Evolutionary conservation across 2,888 invertebrate genomes (phyloP).

Genomic region (Acanthopleura granulata): DNA sequence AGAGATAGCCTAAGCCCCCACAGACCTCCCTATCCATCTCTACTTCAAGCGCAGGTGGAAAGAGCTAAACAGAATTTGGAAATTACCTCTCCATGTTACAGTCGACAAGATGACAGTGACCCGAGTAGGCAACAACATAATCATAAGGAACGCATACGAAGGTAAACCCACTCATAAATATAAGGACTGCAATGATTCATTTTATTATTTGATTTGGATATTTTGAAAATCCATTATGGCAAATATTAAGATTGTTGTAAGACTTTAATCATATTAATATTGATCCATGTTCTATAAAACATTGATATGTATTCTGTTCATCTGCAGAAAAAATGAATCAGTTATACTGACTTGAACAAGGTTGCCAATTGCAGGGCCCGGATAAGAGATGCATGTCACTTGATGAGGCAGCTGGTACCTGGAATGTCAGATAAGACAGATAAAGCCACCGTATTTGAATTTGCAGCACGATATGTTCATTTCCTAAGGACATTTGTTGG

Average conservation of each 20-base stretch:
- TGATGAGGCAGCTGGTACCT: slow-evolving; percentile 64
- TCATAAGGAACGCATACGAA: slow-evolving; percentile 57
- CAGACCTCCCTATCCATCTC: background rate
- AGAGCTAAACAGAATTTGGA: background rate
- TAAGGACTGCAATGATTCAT: background rate
- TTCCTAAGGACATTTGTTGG: slow-evolving; percentile 62
- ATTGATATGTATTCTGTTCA: too few species aligned
- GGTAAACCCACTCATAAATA: slow-evolving; percentile 35
- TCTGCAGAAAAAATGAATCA: too few species aligned
- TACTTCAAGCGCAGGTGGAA: slow-evolving; percentile 4
- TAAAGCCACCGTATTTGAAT: slow-evolving; percentile 69
- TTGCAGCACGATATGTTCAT: slow-evolving; percentile 65
- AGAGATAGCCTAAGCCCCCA: background rate
- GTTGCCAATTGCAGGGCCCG: slow-evolving; percentile 48
- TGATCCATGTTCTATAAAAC: too few species aligned
- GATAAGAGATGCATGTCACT: slow-evolving; percentile 67
- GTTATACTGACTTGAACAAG: too few species aligned
- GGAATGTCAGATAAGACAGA: slow-evolving; percentile 68
- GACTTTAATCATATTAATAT: background rate
- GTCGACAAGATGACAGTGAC: slow-evolving; percentile 21
- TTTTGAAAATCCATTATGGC: background rate
- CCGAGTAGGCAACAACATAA: slow-evolving; percentile 55
- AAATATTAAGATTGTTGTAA: background rate
- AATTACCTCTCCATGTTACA: background rate
- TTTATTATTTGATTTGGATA: background rate